Base-by-base conservation (phyloP, 2,797 vertebrate species). In the Kryptopterus vitreolus region DNA sequence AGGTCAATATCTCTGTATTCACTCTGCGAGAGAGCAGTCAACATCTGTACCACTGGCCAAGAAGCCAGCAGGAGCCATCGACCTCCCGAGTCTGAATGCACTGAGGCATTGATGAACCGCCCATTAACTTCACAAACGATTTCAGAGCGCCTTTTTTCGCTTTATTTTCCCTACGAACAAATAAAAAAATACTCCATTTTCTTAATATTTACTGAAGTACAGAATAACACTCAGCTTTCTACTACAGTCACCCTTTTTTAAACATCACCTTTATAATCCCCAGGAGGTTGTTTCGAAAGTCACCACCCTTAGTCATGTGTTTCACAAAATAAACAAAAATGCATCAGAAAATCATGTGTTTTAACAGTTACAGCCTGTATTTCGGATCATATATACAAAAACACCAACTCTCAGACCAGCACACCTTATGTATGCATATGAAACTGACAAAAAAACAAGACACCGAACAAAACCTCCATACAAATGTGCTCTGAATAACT, bases 401-500 rank as follows among this genome's bases (percentile, higher is more conserved):
- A 43, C 6, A 58, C 15, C 24, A 31, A 10, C 20, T 50, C 20
- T 20, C 31, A 52, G 3, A 33, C 52, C 63, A 70, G 38, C 24
- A 29, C 12, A 68, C 10, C 18, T 48, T 35, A 38, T 10, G 31
- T 4, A 1, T 4, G 35, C 52, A n/a, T 20, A 65, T 2, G 29
- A 62, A 31, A 24, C 46, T 65, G 59, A 74, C 16, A 57, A 46
- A 68, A 46, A 68, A 68, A 66, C 38, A 33, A 31, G 4, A 15
- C 71, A 46, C 13, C 4, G 50, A 80, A 80, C 52, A 24, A 13
- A 65, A 55, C 53, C 29, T 63, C 61, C 48, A 66, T 74, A 75
- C 53, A 76, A 57, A 59, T 24, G 38, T 70, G 20, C 62, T 59
- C 31, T 70, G 31, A 81, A 76, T 53, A 43, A 53, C 29, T 38